phyloP scores from a whole-genome alignment of 2,113 vertebrate species.

The Noturus placidus region DNA sequence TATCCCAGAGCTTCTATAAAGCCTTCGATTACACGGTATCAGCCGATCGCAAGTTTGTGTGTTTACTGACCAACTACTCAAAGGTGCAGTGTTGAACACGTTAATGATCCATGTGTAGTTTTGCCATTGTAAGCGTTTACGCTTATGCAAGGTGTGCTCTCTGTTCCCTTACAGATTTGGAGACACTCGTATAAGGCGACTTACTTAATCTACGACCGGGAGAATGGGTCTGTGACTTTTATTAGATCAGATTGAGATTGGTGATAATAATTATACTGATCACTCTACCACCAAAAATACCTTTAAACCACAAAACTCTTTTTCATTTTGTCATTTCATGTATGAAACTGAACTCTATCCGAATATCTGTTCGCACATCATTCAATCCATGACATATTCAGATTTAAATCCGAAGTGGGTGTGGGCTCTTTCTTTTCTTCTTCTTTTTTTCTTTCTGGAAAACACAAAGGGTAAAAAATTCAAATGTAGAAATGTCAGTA shows the following conservation, averaged over 20 bases:
- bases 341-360: background rate
- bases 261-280: background rate
- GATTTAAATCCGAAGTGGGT: background rate
- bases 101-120: background rate
- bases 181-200: slow-evolving; percentile 89
- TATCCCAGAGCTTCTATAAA: slow-evolving; percentile 71
- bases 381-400: background rate
- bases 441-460: no score
- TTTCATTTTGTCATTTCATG: background rate
- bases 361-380: background rate
- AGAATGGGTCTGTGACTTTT: slow-evolving; percentile 69
- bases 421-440: background rate
- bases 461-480: no score
- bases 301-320: background rate
- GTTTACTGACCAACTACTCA: slow-evolving; percentile 86
- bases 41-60: slow-evolving; percentile 79
- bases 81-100: slow-evolving; percentile 76
- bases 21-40: slow-evolving; percentile 86
- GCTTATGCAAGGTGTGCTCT: background rate
- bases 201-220: slow-evolving; percentile 81
- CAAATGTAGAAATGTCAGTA: no score
- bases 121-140: background rate
- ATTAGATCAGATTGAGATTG: background rate
- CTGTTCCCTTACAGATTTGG: slow-evolving; percentile 77
- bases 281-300: background rate